Conservation (phyloP, 2,797 vertebrate genomes). For the Echeneis naucrates region DNA sequence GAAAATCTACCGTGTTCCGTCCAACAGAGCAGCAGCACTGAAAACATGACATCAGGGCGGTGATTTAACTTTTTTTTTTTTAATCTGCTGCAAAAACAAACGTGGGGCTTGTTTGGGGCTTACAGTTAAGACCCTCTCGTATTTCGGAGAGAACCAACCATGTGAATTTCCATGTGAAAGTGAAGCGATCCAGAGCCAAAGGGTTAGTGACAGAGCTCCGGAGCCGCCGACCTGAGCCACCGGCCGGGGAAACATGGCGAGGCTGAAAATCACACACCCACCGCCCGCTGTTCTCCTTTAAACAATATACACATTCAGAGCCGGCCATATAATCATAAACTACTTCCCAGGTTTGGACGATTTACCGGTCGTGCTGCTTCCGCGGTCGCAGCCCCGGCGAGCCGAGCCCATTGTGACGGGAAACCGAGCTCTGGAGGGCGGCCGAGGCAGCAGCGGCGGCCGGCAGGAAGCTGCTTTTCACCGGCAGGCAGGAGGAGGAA, state of each 20-base stretch:
- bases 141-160: not conserved
- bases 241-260: slow-evolving; percentile 51
- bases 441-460: slow-evolving; percentile 48
- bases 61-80: slow-evolving; percentile 9
- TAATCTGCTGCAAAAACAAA: slow-evolving; percentile 13
- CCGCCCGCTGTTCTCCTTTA: not conserved
- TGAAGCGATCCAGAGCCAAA: too few relatives aligned
- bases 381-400: not conserved
- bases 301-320: not conserved
- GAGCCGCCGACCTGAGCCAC: slow-evolving; percentile 4
- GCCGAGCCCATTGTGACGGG: slow-evolving; percentile 14
- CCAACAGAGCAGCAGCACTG: slow-evolving; percentile 4
- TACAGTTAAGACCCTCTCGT: not conserved
- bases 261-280: not conserved
- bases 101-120: not conserved
- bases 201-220: too few relatives aligned
- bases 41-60: not conserved
- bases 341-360: not conserved
- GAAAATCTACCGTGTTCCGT: not conserved
- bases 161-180: not conserved
- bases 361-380: not conserved
- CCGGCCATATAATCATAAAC: not conserved
- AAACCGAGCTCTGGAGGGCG: slow-evolving; percentile 40
- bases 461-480: slow-evolving; percentile 80
- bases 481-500: slow-evolving; percentile 66